Evolutionary conservation across 2,113 vertebrate species (phyloP), one percentile per base, ranked within the genome.

Genomic region (Corythoichthys haematopterus): DNA sequence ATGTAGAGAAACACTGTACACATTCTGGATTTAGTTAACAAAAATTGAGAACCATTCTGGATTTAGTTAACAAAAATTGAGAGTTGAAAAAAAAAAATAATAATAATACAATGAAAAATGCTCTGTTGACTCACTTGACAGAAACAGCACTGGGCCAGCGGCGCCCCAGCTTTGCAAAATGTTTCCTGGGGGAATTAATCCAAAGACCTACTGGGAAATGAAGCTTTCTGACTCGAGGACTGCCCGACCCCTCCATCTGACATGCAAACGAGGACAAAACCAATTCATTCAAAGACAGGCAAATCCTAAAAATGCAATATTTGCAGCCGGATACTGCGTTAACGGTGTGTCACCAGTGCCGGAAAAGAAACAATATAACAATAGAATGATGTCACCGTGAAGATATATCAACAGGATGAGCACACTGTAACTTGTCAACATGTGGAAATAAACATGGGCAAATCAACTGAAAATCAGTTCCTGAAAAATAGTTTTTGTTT

Each of bases 141-240:
- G 95, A 97, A 60, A 90, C 89, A 4, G 92, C 94, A 1, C 95
- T 97, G 66, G 95, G 94, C 95, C 95, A 96, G 57, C 95, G 93
- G 51, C 92, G 88, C 47, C 94, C 94, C 35, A 95, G 87, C 81
- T 96, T 97, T 75, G 94, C 94, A 81, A 97, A 92, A 78, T 95
- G 95, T 87, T 97, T 97, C 84, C 94, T 89, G 63, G 95, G 95
- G 6, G 94, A 96, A 84, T 96, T 95, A 86, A 97, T 97, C 95
- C 94, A 96, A 80, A 97, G 90, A 77, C 95, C 95, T 72, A 95
- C 93, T 2, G 95, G 95, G 85, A 97, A 94, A 87, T 96, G 92
- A 33, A 95, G 94, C 68, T 95, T 96, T 86, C 93, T 92, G 66
- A 94, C 93, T 63, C 94, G 93, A 79, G 94, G 94, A 91, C 93